These are phyloP conservation scores for Sebastiscus albofasciatus DNA, from an alignment of 2,797 vertebrate species.

Conservation along the genomic window DNA sequence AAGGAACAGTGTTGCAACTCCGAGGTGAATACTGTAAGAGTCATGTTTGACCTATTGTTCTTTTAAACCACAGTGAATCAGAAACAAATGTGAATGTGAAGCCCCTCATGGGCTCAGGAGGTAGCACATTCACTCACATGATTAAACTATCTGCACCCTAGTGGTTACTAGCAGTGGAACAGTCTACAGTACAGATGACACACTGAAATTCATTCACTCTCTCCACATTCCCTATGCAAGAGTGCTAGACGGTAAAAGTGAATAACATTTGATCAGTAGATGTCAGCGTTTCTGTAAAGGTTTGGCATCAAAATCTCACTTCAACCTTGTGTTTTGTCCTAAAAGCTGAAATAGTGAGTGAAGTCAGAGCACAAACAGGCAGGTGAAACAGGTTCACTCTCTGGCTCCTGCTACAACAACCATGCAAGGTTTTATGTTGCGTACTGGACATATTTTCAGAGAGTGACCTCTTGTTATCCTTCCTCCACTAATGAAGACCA, in stretches of 20 bases:
- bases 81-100: background rate
- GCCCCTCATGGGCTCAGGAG: background rate
- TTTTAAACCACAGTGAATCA: background rate
- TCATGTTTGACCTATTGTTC: background rate
- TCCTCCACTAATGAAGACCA: slow-evolving; percentile 61
- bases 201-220: background rate
- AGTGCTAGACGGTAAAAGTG: background rate
- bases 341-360: background rate
- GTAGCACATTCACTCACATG: background rate
- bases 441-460: slow-evolving; percentile 24
- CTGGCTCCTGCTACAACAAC: background rate
- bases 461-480: slow-evolving; percentile 57
- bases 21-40: background rate
- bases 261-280: background rate
- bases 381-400: slow-evolving; percentile 40
- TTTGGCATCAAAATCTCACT: background rate
- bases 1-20: background rate
- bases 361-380: slow-evolving; percentile 14
- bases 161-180: slow-evolving; percentile 1
- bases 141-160: slow-evolving; percentile 4
- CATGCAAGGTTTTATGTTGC: slow-evolving; percentile 23
- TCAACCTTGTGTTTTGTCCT: background rate
- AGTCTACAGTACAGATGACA: background rate
- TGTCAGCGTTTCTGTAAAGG: background rate
- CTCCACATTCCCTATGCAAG: background rate